Conservation (phyloP, 2,888 invertebrate genomes). For the Monoplex corrugatus region DNA sequence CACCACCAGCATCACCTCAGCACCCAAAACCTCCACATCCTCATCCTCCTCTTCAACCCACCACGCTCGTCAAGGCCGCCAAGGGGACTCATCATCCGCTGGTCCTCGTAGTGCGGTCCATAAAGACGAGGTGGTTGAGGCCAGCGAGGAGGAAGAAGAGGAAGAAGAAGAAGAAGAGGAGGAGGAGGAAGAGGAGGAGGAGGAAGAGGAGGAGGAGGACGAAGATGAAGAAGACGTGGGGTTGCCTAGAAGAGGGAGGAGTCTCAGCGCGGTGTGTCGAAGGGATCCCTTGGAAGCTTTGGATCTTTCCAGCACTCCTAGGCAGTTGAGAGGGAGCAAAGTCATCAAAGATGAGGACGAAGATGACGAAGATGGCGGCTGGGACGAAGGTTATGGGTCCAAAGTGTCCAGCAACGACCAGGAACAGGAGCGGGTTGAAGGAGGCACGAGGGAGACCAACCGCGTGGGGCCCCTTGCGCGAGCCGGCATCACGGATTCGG, state of each 20-base stretch:
- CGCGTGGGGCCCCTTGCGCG: neutral
- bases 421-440: conserved; percentile 34
- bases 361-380: conserved; percentile 31
- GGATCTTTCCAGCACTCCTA: neutral
- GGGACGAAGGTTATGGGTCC: conserved; percentile 56
- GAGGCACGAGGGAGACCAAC: neutral
- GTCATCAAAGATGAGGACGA: neutral
- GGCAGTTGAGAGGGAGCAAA: neutral
- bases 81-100: neutral
- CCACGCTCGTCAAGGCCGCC: neutral
- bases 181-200: neutral
- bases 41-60: neutral
- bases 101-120: neutral
- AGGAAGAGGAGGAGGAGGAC: neutral
- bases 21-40: too few relatives aligned
- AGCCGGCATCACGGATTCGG: neutral
- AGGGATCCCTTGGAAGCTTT: neutral
- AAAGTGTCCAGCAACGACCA: conserved; percentile 51
- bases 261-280: conserved; percentile 41
- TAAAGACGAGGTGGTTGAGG: neutral
- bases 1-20: neutral
- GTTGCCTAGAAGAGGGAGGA: neutral
- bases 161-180: neutral
- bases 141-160: neutral
- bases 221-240: neutral